A percentile compares a stretch with the other conserved stretches of the same genome.
These are phyloP conservation scores for Paralvinella palmiformis DNA, from an alignment of 1,140 invertebrate species.

Conservation along the genomic window DNA sequence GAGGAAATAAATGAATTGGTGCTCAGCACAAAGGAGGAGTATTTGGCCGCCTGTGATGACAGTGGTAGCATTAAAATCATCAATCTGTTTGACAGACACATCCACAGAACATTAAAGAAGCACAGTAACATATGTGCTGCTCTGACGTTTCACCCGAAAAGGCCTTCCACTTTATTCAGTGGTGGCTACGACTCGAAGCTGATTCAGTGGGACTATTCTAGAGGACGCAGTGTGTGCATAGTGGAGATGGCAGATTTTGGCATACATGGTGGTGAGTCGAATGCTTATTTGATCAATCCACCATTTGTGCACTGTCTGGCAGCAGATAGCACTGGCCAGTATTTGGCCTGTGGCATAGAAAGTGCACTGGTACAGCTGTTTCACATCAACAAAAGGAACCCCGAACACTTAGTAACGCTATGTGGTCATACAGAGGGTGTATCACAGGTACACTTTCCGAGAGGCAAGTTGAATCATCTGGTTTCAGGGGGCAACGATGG, in stretches of 20 bases:
- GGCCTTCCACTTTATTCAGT: not conserved
- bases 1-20: slow-evolving; percentile 11
- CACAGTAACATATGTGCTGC: slow-evolving; percentile 8
- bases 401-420: not conserved
- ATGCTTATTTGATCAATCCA: slow-evolving; percentile 9
- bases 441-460: slow-evolving; percentile 15
- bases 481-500: slow-evolving; percentile 6
- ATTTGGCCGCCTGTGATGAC: slow-evolving; percentile 4
- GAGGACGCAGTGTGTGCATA: slow-evolving; percentile 2
- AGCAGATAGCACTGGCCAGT: not conserved
- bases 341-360: slow-evolving; percentile 14
- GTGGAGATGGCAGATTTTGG: slow-evolving; percentile 7
- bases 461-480: not conserved
- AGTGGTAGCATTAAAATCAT: not conserved
- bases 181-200: slow-evolving; percentile 4
- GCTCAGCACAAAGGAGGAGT: slow-evolving; percentile 7
- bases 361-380: slow-evolving; percentile 18
- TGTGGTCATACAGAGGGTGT: slow-evolving; percentile 10
- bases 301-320: slow-evolving; percentile 18
- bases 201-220: slow-evolving; percentile 10
- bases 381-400: not conserved
- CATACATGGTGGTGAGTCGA: not conserved
- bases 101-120: not conserved
- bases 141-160: not conserved
- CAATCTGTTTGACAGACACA: not conserved